phyloP scores from a whole-genome alignment of 2,797 vertebrate species.

The Poeciliopsis gracilis region DNA sequence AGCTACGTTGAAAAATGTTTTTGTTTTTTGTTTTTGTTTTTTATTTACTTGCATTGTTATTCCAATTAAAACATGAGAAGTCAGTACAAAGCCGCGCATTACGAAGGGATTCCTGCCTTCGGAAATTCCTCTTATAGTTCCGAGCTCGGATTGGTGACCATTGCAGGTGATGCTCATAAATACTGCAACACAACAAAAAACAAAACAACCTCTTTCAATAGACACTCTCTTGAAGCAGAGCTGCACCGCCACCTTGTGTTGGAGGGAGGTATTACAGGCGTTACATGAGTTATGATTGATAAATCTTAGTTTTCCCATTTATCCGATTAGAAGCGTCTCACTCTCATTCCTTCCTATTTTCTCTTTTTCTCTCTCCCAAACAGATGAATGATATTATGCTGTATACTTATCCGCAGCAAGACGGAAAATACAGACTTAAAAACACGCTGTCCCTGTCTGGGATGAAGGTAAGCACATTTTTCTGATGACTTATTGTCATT shows the following conservation, averaged over 20 bases:
- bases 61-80: neutral
- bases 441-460: constrained; percentile 88
- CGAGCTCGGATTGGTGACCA: neutral
- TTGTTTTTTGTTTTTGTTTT: neutral
- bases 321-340: neutral
- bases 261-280: neutral
- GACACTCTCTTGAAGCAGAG: neutral
- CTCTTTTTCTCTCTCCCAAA: constrained; percentile 16
- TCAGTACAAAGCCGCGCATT: neutral
- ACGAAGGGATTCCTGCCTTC: neutral
- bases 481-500: neutral
- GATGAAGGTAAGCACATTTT: constrained; percentile 87
- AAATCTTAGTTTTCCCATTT: neutral
- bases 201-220: neutral
- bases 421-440: constrained; percentile 94
- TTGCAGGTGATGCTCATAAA: neutral
- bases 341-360: neutral
- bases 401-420: constrained; percentile 96
- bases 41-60: neutral
- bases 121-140: neutral
- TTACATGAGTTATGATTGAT: neutral
- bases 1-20: neutral
- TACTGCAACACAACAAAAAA: neutral
- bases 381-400: constrained; percentile 97
- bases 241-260: constrained; percentile 70